Base-by-base conservation (phyloP, 2,113 vertebrate species). In the Corydoras maculifer region DNA sequence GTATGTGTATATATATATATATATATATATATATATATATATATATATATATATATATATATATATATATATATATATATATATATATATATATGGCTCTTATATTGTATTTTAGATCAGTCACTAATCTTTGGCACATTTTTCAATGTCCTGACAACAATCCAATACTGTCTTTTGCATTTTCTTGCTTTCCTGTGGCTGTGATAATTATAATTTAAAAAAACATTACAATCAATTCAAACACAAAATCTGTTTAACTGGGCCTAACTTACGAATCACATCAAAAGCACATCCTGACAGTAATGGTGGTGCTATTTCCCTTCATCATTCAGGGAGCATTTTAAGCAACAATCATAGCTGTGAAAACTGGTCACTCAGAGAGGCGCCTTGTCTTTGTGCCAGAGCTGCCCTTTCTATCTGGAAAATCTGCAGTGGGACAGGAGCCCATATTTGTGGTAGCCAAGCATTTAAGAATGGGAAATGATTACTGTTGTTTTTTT, bases 401-500 rank as follows among this genome's bases (percentile, higher is more conserved):
- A 92, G 87, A 60, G 82, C 75, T 75, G 81, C 86, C 86, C 89
- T 61, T 89, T 91, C 88, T 89, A 87, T 92, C 89, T 91, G 88
- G 88, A 89, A 91, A 90, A 88, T 86, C 86, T 84, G 85, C 86
- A 89, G 86, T 86, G 89, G 89, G 81, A 74, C 68, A 84, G 86
- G 65, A 81, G 86, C 84, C 84, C 67, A 63, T 85, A 84, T 86
- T 87, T 89, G 86, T 85, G 88, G 86, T 89, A 82, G 72, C 83
- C 84, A 84, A 90, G 86, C 73, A 18, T 90, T 89, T 86, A 88
- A 90, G 91, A 91, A 73, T 91, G 90, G 88, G 89, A 92, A 94
- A 90, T 88, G 83, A 89, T 92, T 92, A 88, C 83, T 83, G 88
- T 86, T 92, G 90, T 91, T 91, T 91, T 91, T 91, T 91, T 80